Percentiles rank a stretch among this genome's conserved stretches.
Conservation (phyloP, 2,797 vertebrate species). For the Hipposideros larvatus region DNA sequence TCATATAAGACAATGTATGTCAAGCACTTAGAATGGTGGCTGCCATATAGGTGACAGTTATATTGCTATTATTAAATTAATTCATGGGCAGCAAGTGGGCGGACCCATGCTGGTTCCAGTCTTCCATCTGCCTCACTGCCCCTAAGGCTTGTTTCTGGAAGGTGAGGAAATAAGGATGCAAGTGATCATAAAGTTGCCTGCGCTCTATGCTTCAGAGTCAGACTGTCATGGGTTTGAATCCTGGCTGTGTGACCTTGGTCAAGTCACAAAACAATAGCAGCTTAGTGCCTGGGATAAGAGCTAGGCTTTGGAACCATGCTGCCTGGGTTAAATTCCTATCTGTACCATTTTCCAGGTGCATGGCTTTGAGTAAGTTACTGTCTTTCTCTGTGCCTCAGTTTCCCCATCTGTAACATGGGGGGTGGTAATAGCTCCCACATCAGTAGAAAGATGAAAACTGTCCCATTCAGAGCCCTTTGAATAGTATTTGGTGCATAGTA, state of each 20-base stretch:
- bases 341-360: not conserved
- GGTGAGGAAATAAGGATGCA: accelerated
- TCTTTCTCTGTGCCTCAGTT: not conserved
- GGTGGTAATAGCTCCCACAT: too few relatives aligned
- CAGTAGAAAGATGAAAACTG: not conserved
- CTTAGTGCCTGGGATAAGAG: not conserved
- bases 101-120: not conserved
- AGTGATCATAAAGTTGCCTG: too few relatives aligned
- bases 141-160: not conserved
- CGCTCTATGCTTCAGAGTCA: accelerated
- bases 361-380: not conserved
- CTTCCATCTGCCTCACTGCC: not conserved
- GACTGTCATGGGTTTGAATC: not conserved
- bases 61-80: not conserved
- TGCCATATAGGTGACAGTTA: not conserved
- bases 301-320: not conserved
- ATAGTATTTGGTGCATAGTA: too few relatives aligned
- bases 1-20: not conserved
- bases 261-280: not conserved
- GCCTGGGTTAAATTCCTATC: not conserved
- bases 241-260: not conserved
- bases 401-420: not conserved
- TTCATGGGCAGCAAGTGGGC: not conserved
- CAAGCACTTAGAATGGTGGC: not conserved
- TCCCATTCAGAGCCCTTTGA: not conserved